phyloP scores from a whole-genome alignment of 2,888 invertebrate species.

The Lasioglossum pauxillum region DNA sequence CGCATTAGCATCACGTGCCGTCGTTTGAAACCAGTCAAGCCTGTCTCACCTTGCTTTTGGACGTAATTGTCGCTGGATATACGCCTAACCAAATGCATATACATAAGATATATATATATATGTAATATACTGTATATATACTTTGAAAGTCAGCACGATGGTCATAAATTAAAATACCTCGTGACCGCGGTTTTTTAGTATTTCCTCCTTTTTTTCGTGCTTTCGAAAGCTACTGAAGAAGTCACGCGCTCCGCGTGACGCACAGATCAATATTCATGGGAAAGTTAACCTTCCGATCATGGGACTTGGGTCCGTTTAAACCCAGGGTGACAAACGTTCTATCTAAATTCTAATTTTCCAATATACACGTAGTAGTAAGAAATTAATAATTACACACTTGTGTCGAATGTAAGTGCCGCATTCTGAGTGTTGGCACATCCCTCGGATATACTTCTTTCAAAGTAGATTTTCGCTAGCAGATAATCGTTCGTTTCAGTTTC shows the following conservation, averaged over 20 bases:
- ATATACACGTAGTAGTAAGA: no score
- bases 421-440: background rate
- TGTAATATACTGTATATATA: background rate
- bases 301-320: background rate
- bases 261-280: background rate
- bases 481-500: slow-evolving; percentile 66
- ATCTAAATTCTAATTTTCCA: background rate
- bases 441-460: background rate
- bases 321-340: background rate
- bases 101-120: background rate
- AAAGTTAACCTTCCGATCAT: background rate
- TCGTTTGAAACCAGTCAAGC: slow-evolving; percentile 45
- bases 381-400: no score
- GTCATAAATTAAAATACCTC: slow-evolving; percentile 34
- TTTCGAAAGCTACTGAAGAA: slow-evolving; percentile 1
- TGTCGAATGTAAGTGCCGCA: no score
- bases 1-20: slow-evolving; percentile 31
- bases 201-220: slow-evolving; percentile 20
- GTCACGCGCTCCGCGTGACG: background rate
- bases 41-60: slow-evolving; percentile 50
- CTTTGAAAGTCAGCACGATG: slow-evolving; percentile 32
- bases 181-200: slow-evolving; percentile 32
- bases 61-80: slow-evolving; percentile 35
- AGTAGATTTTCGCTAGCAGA: background rate
- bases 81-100: slow-evolving; percentile 8